These are phyloP conservation scores for Polydrusus cervinus DNA, from an alignment of 2,888 invertebrate genomes.

Conservation along the genomic window DNA sequence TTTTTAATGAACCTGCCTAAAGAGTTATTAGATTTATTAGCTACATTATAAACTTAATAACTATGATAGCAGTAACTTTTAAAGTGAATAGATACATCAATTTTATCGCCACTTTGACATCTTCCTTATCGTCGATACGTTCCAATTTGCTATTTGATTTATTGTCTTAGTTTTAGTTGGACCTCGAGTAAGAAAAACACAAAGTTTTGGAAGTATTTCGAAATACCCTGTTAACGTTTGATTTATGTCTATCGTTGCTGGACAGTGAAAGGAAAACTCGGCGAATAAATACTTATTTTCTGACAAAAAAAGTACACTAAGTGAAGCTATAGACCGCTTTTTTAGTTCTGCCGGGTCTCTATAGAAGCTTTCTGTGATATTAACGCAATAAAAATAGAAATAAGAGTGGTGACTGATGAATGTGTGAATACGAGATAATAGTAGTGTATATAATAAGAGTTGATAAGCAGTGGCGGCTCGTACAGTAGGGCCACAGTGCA, in stretches of 20 bases:
- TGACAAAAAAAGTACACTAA: slow-evolving; percentile 1
- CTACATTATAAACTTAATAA: no score
- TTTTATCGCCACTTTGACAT: background rate
- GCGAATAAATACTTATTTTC: slow-evolving; percentile 1
- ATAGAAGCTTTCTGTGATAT: background rate
- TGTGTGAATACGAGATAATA: no score
- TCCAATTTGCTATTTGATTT: slow-evolving; percentile 16
- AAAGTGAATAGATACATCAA: no score
- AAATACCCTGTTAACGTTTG: slow-evolving; percentile 1
- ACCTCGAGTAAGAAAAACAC: background rate
- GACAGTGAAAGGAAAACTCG: background rate
- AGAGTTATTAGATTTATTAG: no score
- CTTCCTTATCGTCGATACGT: slow-evolving; percentile 1
- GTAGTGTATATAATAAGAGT: no score
- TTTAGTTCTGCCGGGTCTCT: background rate
- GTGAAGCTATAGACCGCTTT: background rate
- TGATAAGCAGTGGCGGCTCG: no score
- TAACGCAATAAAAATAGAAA: background rate
- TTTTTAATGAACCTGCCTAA: no score
- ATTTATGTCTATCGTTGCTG: slow-evolving; percentile 7
- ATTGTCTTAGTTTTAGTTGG: slow-evolving; percentile 2
- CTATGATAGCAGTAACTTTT: no score
- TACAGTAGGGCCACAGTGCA: no score
- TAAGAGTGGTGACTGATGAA: no score
- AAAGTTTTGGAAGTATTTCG: slow-evolving; percentile 17